phyloP scores from a whole-genome alignment of 2,888 invertebrate species.

The Alsophila aescularia region DNA sequence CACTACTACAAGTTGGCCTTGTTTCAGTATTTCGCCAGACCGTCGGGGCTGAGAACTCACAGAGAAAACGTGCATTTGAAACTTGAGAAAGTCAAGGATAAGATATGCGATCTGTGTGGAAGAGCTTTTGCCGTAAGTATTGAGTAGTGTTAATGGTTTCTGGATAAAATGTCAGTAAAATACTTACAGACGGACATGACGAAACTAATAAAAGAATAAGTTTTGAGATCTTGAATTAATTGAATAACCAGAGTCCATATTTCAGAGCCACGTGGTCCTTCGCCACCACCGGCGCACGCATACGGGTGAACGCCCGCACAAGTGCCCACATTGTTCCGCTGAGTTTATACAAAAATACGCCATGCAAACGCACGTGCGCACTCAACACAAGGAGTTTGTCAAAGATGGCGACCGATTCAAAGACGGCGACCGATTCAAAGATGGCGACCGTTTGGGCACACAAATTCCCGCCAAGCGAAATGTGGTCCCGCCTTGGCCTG shows the following conservation, averaged over 20 bases:
- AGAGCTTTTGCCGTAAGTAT: constrained; percentile 46
- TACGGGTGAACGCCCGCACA: constrained; percentile 61
- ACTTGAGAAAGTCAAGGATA: constrained; percentile 56
- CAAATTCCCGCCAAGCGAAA: neutral
- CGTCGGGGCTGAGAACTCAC: constrained; percentile 56
- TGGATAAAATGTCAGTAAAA: neutral
- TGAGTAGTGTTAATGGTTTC: neutral
- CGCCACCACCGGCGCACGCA: constrained; percentile 65
- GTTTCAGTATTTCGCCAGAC: constrained; percentile 58
- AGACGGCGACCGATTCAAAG: neutral
- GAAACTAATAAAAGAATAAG: too few species aligned
- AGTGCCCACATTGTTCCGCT: constrained; percentile 55
- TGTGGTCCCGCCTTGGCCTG: neutral
- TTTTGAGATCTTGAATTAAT: neutral
- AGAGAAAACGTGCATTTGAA: constrained; percentile 63
- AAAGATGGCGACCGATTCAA: neutral
- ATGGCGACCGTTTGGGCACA: neutral
- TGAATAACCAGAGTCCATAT: neutral
- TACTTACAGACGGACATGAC: neutral
- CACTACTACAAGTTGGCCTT: neutral
- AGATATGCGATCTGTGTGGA: constrained; percentile 67
- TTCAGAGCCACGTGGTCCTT: constrained; percentile 63
- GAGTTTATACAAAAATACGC: constrained; percentile 58
- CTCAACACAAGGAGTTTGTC: constrained; percentile 29
- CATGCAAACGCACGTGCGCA: constrained; percentile 32